Percentiles rank a stretch among this genome's conserved stretches.
phyloP scores from a whole-genome alignment of 1,140 invertebrate genomes.

The Drosophila sechellia region DNA sequence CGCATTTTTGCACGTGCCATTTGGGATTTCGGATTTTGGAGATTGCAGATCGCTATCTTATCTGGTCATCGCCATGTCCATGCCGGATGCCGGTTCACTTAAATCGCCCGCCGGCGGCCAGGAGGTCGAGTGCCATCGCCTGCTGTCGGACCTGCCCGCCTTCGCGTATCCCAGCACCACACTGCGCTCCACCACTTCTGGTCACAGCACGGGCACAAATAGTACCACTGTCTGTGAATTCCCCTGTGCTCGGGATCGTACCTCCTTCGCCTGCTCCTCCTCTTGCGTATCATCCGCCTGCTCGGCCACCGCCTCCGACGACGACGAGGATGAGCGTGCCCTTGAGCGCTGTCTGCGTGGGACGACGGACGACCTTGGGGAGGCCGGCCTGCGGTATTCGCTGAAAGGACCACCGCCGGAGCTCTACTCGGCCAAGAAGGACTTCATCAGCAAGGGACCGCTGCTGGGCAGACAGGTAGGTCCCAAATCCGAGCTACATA shows the following conservation, averaged over 20 bases:
- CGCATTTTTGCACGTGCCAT: slow-evolving; percentile 52
- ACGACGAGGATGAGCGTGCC: slow-evolving; percentile 12
- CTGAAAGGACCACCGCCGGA: slow-evolving; percentile 77
- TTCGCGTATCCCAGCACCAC: slow-evolving; percentile 27
- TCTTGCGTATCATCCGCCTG: neutral
- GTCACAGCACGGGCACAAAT: slow-evolving; percentile 41
- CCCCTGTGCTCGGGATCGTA: neutral
- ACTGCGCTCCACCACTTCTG: slow-evolving; percentile 46
- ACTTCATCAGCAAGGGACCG: slow-evolving; percentile 66
- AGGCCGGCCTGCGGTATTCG: slow-evolving; percentile 63
- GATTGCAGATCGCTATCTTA: slow-evolving; percentile 17
- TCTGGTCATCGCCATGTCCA: slow-evolving; percentile 15
- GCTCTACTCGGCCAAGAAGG: slow-evolving; percentile 75
- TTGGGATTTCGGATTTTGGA: neutral
- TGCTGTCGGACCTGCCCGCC: slow-evolving; percentile 12
- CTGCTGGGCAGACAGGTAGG: slow-evolving; percentile 78
- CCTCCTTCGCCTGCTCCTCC: neutral
- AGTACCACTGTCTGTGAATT: slow-evolving; percentile 44
- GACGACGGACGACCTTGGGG: slow-evolving; percentile 26
- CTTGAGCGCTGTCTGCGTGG: slow-evolving; percentile 24
- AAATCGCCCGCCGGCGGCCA: neutral
- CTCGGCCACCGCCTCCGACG: neutral
- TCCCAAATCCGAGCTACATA: neutral
- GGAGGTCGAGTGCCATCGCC: slow-evolving; percentile 16
- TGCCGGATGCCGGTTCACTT: neutral